Evolutionary conservation across 2,797 vertebrate species (phyloP).

Genomic region (Glyptemys insculpta): DNA sequence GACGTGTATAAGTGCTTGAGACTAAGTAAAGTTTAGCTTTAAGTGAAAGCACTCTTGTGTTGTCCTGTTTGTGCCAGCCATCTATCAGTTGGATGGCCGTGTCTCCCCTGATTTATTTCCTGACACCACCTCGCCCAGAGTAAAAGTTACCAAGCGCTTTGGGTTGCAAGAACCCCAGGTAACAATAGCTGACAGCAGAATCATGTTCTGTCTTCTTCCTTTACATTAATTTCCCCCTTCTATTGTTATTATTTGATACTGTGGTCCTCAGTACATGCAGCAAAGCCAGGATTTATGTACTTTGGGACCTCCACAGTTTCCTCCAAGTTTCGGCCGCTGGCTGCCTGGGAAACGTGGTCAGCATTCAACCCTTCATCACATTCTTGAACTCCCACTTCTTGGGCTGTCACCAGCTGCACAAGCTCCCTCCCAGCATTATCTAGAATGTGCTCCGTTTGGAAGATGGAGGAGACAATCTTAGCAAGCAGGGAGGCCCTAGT

Average conservation of each 20-base stretch:
- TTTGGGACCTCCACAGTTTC: neutral
- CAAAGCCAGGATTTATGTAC: neutral
- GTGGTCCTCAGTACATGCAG: neutral
- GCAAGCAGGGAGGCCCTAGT: neutral
- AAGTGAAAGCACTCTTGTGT: no score
- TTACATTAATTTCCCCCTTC: neutral
- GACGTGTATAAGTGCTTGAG: no score
- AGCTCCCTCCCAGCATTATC: neutral
- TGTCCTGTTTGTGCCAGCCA: no score
- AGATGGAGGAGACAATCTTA: neutral
- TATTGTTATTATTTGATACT: neutral
- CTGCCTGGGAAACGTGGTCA: no score
- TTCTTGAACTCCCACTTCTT: neutral
- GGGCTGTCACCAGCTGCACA: neutral
- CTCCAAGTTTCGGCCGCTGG: neutral
- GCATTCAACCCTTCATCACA: neutral
- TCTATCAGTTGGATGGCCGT: no score
- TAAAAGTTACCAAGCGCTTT: no score
- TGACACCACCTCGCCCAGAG: no score
- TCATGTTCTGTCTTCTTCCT: no score
- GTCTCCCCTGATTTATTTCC: no score
- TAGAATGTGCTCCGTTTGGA: neutral
- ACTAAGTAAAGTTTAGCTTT: no score
- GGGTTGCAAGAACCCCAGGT: no score
- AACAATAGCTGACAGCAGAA: neutral